Evolutionary conservation across 1,140 invertebrate species (phyloP), one percentile per base, ranked within the genome.

Genomic region (Gryon sp.): DNA sequence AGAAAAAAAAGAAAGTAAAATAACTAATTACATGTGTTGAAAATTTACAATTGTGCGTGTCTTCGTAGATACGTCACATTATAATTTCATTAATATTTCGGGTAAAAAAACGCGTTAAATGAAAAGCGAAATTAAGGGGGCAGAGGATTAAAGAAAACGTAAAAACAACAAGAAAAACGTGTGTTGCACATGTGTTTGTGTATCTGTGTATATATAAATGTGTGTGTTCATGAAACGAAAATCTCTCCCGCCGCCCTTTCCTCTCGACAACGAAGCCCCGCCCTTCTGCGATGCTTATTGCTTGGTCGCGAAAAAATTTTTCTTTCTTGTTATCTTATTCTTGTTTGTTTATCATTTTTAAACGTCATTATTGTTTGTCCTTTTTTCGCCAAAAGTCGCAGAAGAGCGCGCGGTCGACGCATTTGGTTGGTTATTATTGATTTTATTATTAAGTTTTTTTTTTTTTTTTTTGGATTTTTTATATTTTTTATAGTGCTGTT

Each of bases 401-500:
- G 52, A 65, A 82, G 83, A 84, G 83, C 84, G 79, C 78, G 78
- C 79, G 79, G 76, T 59, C 68, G 60, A 72, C 34, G 45, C 82
- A 80, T 82, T 74, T 60, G 57, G 62, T 66, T 75, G 40, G 55
- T 77, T 78, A 77, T 73, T 81, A 63, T 80, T 80, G 62, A 68
- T 73, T 57, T 79, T 84, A 60, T 70, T 62, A 60, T 48, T 70
- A 70, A 36, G 53, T 63, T 63, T 80, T 76, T 80, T 81, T 85
- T 75, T 5, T 12, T 34, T 34, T 34, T 75, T 81, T 80, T 80
- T 76, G 59, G 30, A 76, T 81, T 84, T 82, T 82, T 80, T 78
- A 73, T 79, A 60, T 72, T 79, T 83, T 80, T 84, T 81, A 80
- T 83, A 76, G 45, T 81, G 66, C 76, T 82, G 76, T 77, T 81